These are phyloP conservation scores for Neria commutata DNA, from an alignment of 2,888 invertebrate genomes.

Conservation along the genomic window DNA sequence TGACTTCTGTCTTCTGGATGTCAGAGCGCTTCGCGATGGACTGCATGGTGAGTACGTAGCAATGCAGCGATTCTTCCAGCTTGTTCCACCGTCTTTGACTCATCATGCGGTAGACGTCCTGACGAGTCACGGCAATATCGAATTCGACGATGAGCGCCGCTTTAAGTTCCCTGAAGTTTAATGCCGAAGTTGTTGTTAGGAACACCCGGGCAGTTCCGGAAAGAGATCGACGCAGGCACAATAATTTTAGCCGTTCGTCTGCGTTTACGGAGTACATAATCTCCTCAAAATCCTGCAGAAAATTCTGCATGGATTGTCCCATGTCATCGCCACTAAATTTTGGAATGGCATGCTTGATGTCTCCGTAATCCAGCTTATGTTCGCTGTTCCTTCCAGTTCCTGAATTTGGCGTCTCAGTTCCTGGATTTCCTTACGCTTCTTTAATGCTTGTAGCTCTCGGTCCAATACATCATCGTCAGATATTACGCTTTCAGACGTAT, in stretches of 20 bases:
- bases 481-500: too few species aligned
- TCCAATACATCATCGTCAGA: too few species aligned
- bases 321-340: conserved; percentile 10
- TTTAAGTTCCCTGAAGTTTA: conserved; percentile 8
- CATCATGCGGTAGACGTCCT: conserved; percentile 18
- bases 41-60: conserved; percentile 15
- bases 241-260: conserved; percentile 9
- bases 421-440: too few species aligned
- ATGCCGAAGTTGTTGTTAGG: background rate
- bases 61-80: conserved; percentile 9
- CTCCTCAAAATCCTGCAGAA: conserved; percentile 17
- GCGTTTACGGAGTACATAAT: conserved; percentile 8
- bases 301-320: conserved; percentile 4
- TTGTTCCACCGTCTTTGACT: conserved; percentile 8
- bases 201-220: background rate
- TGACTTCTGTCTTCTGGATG: background rate
- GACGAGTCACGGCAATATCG: conserved; percentile 9
- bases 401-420: too few species aligned
- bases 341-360: too few species aligned
- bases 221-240: conserved; percentile 7
- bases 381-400: too few species aligned
- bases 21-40: background rate
- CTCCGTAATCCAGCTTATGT: too few species aligned
- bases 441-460: too few species aligned
- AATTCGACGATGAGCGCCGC: conserved; percentile 19